These are phyloP conservation scores for Thereva unica DNA, from an alignment of 2,888 invertebrate genomes.

Conservation along the genomic window DNA sequence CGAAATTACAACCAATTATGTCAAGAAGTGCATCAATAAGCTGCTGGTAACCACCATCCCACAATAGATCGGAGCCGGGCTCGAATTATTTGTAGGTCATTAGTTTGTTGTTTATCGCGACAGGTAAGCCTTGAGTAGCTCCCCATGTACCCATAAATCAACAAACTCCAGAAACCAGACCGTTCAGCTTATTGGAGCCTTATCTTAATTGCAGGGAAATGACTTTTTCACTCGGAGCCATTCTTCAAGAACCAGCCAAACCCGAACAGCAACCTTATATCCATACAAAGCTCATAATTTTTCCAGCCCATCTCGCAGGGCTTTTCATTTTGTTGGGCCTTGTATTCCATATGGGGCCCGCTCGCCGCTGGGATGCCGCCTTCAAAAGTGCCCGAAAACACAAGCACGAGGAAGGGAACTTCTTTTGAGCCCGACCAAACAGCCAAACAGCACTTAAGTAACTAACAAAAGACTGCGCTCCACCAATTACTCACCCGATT, in stretches of 20 bases:
- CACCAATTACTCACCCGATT: constrained; percentile 29
- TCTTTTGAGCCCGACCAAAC: constrained; percentile 14
- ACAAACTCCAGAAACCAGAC: constrained; percentile 15
- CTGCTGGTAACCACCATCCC: background rate
- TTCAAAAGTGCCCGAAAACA: background rate
- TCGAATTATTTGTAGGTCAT: constrained; percentile 31
- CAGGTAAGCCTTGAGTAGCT: constrained; percentile 28
- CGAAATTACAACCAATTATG: constrained; percentile 27
- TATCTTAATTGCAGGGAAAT: constrained; percentile 25
- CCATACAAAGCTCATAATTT: constrained; percentile 24
- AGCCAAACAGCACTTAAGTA: constrained; percentile 13
- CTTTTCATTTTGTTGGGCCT: background rate
- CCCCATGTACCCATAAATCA: constrained; percentile 25
- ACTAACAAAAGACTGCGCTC: constrained; percentile 24
- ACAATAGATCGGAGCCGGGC: background rate
- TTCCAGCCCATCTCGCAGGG: constrained; percentile 14
- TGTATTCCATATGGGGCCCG: background rate
- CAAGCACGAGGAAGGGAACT: constrained; percentile 23
- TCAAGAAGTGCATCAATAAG: background rate
- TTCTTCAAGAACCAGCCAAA: background rate
- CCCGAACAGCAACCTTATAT: constrained; percentile 19
- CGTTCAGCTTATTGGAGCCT: constrained; percentile 28
- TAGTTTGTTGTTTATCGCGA: constrained; percentile 11
- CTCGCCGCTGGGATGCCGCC: background rate
- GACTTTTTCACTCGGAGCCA: constrained; percentile 12